Percentiles rank a stretch among this genome's conserved stretches.
Conservation (phyloP, 2,888 invertebrate species). For the Chromoteleia sp. region DNA sequence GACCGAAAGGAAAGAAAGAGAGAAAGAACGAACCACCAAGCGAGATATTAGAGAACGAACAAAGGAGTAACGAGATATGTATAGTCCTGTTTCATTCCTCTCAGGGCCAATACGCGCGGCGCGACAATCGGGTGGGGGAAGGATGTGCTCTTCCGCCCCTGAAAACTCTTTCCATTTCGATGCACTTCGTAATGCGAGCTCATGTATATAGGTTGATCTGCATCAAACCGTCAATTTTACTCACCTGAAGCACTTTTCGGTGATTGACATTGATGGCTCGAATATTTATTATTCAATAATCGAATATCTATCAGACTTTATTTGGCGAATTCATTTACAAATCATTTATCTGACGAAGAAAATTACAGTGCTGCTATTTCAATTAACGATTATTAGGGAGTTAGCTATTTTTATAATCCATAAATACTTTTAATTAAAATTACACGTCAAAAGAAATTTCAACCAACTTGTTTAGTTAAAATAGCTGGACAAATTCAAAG, state of each 20-base stretch:
- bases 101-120: conserved; percentile 54
- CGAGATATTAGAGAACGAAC: conserved; percentile 63
- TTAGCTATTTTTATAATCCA: too few species aligned
- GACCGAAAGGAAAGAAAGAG: conserved; percentile 40
- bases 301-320: too few species aligned
- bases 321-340: too few species aligned
- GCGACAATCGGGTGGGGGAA: conserved; percentile 74
- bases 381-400: too few species aligned
- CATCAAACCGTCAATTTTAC: conserved; percentile 63
- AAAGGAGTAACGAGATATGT: conserved; percentile 71
- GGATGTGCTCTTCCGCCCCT: conserved; percentile 82
- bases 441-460: too few species aligned
- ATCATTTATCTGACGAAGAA: too few species aligned
- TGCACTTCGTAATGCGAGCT: conserved; percentile 74
- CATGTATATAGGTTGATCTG: conserved; percentile 64
- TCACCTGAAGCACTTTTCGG: conserved; percentile 39
- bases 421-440: too few species aligned
- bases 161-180: conserved; percentile 77
- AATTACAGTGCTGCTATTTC: too few species aligned
- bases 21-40: conserved; percentile 51
- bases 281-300: conserved; percentile 1
- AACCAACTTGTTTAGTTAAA: too few species aligned
- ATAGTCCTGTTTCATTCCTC: conserved; percentile 66
- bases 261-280: conserved; percentile 24
- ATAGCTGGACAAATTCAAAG: too few species aligned